Evolutionary conservation across 2,797 vertebrate genomes (phyloP), one percentile per base, ranked within the genome.

Genomic region (Sebastes flavidus): DNA sequence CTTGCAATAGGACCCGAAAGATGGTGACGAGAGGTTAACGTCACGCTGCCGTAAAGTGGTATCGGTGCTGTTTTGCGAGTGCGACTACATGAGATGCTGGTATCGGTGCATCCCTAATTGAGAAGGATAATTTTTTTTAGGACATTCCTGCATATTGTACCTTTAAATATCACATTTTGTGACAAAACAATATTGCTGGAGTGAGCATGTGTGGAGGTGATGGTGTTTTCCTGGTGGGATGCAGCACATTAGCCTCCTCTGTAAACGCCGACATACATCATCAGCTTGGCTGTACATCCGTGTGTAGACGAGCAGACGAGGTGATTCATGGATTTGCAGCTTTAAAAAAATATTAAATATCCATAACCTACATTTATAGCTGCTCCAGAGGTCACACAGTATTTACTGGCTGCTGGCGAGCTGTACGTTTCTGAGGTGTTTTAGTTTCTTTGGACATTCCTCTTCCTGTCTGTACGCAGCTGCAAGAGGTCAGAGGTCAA

Each of bases 341-440:
- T 61, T 63, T 29, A 18, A 22, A 71, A 69, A 49, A 60, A 52
- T 34, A 10, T 5, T 1, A 52, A 55, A 61, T 24, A 55, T 70
- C 38, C 1, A 10, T 34, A 16, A 36, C 10, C 61, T 18, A 77
- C 82, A 75, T 8, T 10, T 25, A 11, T 24, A 85, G 84, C 81
- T 83, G 88, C 67, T 49, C 68, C 72, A 59, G 49, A 34, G 49
- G 68, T 65, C 4, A 11, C 66, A 62, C 22, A 75, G 38, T 65
- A 46, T 24, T 14, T 55, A 58, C 34, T 66, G 77, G 82, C 84
- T 88, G 78, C 65, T 82, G 73, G 10, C 1, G 9, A 70, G 61
- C 12, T 69, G 11, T 8, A 62, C 25, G 69, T 83, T 61, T 84
- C 54, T 80, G 86, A 89, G 84, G 86, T 25, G 5, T 34, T 77